Conservation (phyloP, 2,797 vertebrate genomes). For the Liparis tanakae region DNA sequence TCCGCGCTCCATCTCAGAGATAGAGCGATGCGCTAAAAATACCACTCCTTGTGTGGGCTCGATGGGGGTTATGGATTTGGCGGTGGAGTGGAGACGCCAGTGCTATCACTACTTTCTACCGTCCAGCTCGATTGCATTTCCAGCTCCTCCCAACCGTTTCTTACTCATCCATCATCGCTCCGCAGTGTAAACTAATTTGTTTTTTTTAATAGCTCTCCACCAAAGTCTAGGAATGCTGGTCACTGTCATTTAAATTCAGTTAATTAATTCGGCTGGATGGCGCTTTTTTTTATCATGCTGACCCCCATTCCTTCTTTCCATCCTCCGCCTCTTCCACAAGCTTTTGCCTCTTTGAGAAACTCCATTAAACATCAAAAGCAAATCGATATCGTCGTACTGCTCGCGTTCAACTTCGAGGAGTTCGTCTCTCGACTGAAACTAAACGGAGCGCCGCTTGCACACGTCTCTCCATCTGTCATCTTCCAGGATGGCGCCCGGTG, state of each 20-base stretch:
- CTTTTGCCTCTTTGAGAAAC: constrained; percentile 53
- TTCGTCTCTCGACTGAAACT: constrained; percentile 66
- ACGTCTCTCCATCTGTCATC: constrained; percentile 66
- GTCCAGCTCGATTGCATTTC: constrained; percentile 33
- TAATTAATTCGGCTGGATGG: constrained; percentile 38
- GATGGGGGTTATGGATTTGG: constrained; percentile 69
- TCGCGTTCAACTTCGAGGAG: constrained; percentile 27
- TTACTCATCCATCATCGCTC: constrained; percentile 31
- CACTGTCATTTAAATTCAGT: constrained; percentile 47
- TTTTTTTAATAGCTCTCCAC: constrained; percentile 29
- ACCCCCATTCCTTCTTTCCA: constrained; percentile 20
- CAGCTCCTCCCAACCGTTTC: constrained; percentile 10
- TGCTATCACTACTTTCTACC: constrained; percentile 14
- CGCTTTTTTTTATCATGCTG: constrained; percentile 34
- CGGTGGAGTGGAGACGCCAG: constrained; percentile 55
- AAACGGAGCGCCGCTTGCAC: constrained; percentile 65
- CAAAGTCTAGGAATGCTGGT: constrained; percentile 57
- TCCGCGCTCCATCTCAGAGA: constrained; percentile 81
- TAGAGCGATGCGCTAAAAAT: constrained; percentile 85
- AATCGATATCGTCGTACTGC: constrained; percentile 64
- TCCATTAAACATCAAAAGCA: constrained; percentile 71
- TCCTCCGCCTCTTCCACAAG: constrained; percentile 8
- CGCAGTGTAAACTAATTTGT: constrained; percentile 45
- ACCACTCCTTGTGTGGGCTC: constrained; percentile 81
- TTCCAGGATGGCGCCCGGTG: constrained; percentile 56